A percentile compares a stretch with the other conserved stretches of the same genome.
Evolutionary conservation across 2,888 invertebrate species (phyloP).

Genomic region (Capitulum mitella): DNA sequence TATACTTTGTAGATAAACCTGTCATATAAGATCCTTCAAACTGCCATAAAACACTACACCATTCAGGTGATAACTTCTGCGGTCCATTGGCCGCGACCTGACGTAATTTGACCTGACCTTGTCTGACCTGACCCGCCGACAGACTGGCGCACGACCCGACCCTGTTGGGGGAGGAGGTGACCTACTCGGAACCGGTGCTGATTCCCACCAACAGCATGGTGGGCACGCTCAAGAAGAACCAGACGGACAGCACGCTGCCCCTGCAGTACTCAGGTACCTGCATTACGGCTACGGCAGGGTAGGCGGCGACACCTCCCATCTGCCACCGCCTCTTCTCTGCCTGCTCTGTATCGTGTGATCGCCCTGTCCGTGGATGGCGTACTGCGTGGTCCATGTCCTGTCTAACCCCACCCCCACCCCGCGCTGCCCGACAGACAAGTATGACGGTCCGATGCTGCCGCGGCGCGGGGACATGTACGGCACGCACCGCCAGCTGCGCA

Average conservation of each 20-base stretch:
- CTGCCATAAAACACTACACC: too few species aligned
- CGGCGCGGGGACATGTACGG: neutral
- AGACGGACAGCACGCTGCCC: neutral
- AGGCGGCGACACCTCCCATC: too few species aligned
- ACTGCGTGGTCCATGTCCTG: too few species aligned
- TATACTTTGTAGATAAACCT: too few species aligned
- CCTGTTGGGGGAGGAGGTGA: conserved; percentile 35
- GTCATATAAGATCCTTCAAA: too few species aligned
- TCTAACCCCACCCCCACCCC: too few species aligned
- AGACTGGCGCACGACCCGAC: conserved; percentile 21
- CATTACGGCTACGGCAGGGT: too few species aligned
- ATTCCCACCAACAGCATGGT: conserved; percentile 29
- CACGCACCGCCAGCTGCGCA: neutral
- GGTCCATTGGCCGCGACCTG: too few species aligned
- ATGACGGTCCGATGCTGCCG: neutral
- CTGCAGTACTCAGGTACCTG: conserved; percentile 6
- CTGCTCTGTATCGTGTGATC: too few species aligned
- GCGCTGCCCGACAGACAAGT: neutral
- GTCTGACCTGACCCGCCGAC: neutral
- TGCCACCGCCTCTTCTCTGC: too few species aligned
- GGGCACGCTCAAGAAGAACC: conserved; percentile 15
- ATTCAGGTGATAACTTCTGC: too few species aligned
- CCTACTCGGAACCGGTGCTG: conserved; percentile 36
- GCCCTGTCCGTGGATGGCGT: too few species aligned
- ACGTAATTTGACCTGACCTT: neutral